Percentiles rank a stretch among this genome's conserved stretches.
Conservation (phyloP, 64 coral and sea anemone species). For the Montipora sp. region DNA sequence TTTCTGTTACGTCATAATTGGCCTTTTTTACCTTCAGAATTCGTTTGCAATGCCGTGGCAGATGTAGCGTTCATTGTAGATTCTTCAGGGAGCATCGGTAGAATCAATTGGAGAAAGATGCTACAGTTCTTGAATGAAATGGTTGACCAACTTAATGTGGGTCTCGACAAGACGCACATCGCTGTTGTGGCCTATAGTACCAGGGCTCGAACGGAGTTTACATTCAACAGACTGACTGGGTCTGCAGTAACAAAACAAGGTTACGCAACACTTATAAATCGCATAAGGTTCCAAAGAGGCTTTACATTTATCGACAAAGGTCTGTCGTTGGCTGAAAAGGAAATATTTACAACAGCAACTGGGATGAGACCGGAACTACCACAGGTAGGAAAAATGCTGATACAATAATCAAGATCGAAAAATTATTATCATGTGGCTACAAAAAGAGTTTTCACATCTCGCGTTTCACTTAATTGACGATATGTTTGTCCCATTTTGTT, state of each 20-base stretch:
- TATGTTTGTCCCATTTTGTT: no score
- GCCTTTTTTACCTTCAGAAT: slow-evolving; percentile 26
- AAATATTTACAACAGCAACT: slow-evolving; percentile 38
- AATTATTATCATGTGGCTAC: no score
- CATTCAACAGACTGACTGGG: slow-evolving; percentile 24
- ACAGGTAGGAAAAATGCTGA: slow-evolving; percentile 50
- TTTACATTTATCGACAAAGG: slow-evolving; percentile 83
- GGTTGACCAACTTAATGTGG: slow-evolving; percentile 56
- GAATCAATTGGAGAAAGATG: slow-evolving; percentile 55
- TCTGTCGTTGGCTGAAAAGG: slow-evolving; percentile 34
- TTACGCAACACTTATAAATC: background rate
- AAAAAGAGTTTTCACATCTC: no score
- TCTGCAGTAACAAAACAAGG: background rate
- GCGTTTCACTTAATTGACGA: no score
- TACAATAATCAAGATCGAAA: no score
- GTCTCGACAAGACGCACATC: slow-evolving; percentile 63
- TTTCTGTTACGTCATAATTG: no score
- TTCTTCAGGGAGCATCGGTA: slow-evolving; percentile 83
- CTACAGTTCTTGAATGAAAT: slow-evolving; percentile 54
- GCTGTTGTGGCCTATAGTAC: slow-evolving; percentile 77
- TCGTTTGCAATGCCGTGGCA: slow-evolving; percentile 49
- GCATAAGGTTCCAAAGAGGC: slow-evolving; percentile 64
- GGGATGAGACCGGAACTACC: slow-evolving; percentile 69
- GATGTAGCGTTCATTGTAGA: slow-evolving; percentile 85
- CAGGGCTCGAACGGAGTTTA: slow-evolving; percentile 37